Evolutionary conservation across 1,140 invertebrate genomes (phyloP).

Genomic region (Artemia franciscana): DNA sequence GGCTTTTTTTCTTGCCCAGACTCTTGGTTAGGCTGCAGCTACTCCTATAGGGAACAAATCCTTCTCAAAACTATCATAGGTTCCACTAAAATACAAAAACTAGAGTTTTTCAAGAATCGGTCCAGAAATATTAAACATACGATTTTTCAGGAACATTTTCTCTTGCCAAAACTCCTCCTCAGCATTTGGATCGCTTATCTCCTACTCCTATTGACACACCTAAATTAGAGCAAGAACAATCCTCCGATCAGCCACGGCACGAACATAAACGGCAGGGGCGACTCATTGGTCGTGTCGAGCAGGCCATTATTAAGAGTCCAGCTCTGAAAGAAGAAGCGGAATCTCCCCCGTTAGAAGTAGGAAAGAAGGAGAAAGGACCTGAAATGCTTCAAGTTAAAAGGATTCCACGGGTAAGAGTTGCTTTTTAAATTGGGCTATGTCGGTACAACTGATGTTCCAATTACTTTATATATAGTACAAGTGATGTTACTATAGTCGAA

Average conservation of each 20-base stretch:
- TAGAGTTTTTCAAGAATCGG: too few species aligned
- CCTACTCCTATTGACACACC: constrained; percentile 20
- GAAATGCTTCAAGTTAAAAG: constrained; percentile 2
- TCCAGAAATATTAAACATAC: too few species aligned
- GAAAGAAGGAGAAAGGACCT: not conserved
- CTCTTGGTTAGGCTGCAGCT: too few species aligned
- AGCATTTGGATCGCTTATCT: constrained; percentile 14
- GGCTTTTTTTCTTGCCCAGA: too few species aligned
- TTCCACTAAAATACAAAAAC: too few species aligned
- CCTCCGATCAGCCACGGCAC: constrained; percentile 4
- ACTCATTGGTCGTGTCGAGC: constrained; percentile 9
- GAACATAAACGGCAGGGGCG: constrained; percentile 8
- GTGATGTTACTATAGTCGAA: too few species aligned
- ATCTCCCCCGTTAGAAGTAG: constrained; percentile 10
- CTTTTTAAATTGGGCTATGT: too few species aligned
- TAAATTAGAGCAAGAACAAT: constrained; percentile 13
- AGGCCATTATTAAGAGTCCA: constrained; percentile 11
- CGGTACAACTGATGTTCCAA: too few species aligned
- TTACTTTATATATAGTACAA: too few species aligned
- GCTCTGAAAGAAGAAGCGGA: constrained; percentile 12
- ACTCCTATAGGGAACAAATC: too few species aligned
- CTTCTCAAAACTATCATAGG: too few species aligned
- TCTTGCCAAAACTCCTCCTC: constrained; percentile 12
- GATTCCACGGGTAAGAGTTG: not conserved
- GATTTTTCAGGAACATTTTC: constrained; percentile 4